Evolutionary conservation across 2,888 invertebrate genomes (phyloP).

Genomic region (Molanna angustata): DNA sequence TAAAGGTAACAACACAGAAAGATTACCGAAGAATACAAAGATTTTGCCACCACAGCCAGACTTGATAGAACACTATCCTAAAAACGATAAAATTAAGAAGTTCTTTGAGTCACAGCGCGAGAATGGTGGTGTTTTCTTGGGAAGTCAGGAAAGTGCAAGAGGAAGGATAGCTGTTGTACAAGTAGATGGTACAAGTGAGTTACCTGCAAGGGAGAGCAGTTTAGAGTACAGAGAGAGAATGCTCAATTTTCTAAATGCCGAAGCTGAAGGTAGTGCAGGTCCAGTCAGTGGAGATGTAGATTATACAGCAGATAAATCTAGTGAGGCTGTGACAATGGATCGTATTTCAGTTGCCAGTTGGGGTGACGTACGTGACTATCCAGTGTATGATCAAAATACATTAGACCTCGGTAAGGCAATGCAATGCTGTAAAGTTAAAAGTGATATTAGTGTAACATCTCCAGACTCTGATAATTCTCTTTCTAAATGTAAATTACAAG

Average conservation of each 20-base stretch:
- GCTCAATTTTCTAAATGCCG: conserved; percentile 47
- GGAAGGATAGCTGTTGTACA: conserved; percentile 3
- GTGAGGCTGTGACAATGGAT: conserved; percentile 2
- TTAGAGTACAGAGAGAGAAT: conserved; percentile 52
- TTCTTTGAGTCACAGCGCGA: conserved; percentile 48
- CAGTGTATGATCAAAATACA: conserved; percentile 50
- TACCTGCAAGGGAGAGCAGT: conserved; percentile 40
- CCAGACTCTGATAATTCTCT: too few species aligned
- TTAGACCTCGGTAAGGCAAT: conserved; percentile 48
- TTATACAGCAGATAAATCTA: conserved; percentile 1
- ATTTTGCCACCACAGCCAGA: conserved; percentile 51
- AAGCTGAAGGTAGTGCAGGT: conserved; percentile 12
- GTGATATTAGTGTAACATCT: too few species aligned
- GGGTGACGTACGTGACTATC: conserved; percentile 49
- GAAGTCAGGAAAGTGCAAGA: conserved; percentile 36
- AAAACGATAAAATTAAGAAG: conserved; percentile 51
- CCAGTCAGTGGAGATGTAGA: not conserved
- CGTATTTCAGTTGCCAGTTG: conserved; percentile 35
- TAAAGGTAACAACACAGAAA: conserved; percentile 53
- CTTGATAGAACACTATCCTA: conserved; percentile 55
- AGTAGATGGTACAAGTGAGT: conserved; percentile 40
- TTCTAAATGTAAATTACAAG: too few species aligned
- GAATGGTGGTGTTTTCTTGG: conserved; percentile 48
- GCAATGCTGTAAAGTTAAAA: too few species aligned
- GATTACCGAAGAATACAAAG: conserved; percentile 45